phyloP scores from a whole-genome alignment of 2,113 vertebrate species.

The Anhinga rufa region DNA sequence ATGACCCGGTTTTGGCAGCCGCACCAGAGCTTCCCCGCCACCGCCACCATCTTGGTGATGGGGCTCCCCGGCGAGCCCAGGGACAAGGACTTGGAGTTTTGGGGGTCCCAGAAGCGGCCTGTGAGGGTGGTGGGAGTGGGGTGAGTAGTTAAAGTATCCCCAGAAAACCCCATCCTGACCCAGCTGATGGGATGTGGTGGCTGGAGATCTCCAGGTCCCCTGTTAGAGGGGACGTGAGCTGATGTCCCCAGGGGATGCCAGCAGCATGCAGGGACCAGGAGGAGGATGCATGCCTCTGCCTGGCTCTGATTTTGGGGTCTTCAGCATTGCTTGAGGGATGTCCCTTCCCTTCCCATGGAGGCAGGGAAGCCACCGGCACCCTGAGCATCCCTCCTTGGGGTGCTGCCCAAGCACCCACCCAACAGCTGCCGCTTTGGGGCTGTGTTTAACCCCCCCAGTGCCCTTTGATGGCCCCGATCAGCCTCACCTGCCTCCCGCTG shows the following conservation, averaged over 20 bases:
- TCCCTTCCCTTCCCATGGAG: neutral
- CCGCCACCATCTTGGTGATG: conserved; percentile 95
- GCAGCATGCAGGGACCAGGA: rapidly evolving
- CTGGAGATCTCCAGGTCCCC: neutral
- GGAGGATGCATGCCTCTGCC: neutral
- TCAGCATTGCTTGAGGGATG: neutral
- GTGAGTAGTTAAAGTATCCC: neutral
- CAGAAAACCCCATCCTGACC: rapidly evolving
- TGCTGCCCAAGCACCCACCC: neutral
- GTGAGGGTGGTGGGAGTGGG: neutral
- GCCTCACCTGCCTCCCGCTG: conserved; percentile 92
- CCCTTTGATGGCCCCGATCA: rapidly evolving
- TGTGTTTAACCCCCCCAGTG: neutral
- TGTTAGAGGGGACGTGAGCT: neutral
- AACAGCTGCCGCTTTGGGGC: neutral
- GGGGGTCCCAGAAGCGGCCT: conserved; percentile 99
- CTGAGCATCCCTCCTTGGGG: neutral
- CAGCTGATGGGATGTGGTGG: rapidly evolving
- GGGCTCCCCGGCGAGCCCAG: conserved; percentile 86
- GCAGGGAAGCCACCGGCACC: neutral
- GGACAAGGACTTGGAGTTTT: conserved; percentile 87
- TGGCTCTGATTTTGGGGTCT: neutral
- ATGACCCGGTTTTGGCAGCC: conserved; percentile 92
- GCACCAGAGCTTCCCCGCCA: conserved; percentile 92
- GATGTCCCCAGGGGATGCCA: neutral